Conservation (phyloP, 2,797 vertebrate species). For the Poeciliopsis turneri region DNA sequence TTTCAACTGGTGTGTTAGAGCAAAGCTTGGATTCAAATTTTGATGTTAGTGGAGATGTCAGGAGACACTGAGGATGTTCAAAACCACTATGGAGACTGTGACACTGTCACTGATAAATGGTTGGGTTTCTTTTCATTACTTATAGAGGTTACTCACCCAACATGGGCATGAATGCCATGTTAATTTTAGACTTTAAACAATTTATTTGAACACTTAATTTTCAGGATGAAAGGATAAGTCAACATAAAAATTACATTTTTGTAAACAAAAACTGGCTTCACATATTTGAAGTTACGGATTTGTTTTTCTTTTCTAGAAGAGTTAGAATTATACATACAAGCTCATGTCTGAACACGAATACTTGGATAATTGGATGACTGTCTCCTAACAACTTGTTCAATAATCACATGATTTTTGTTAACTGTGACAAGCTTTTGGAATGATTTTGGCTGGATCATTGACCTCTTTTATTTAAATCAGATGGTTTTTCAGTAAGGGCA, state of each 20-base stretch:
- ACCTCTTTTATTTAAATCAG: neutral
- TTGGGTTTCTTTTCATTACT: constrained; percentile 1
- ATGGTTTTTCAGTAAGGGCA: neutral
- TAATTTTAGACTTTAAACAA: neutral
- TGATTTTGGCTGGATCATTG: neutral
- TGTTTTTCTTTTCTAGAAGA: neutral
- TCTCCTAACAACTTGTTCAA: neutral
- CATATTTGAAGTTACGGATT: neutral
- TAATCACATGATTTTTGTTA: neutral
- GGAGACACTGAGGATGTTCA: constrained; percentile 46
- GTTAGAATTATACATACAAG: neutral
- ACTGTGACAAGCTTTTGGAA: neutral
- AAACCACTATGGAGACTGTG: constrained; percentile 3
- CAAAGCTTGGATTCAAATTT: constrained; percentile 31
- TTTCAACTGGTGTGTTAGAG: constrained; percentile 34
- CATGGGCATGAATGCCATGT: neutral
- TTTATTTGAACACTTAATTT: neutral
- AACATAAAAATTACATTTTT: neutral
- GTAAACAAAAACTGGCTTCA: neutral
- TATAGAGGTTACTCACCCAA: neutral
- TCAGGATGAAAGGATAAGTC: neutral
- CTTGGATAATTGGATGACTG: neutral
- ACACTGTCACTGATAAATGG: constrained; percentile 20
- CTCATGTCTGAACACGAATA: neutral
- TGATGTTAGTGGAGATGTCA: constrained; percentile 32